Evolutionary conservation across 2,888 invertebrate genomes (phyloP).

Genomic region (Parnassius apollo): DNA sequence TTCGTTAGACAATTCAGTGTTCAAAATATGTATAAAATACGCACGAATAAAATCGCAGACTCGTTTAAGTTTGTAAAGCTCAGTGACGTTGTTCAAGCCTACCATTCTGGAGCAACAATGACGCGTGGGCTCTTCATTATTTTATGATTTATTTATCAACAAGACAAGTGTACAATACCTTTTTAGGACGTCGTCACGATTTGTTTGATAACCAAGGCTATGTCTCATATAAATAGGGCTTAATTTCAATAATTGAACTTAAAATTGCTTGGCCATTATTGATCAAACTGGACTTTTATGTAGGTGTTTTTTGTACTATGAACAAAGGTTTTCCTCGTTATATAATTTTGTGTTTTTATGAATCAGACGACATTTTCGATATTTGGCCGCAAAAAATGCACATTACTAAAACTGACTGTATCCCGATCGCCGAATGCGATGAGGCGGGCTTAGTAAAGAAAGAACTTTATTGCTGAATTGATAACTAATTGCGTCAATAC

Average conservation of each 20-base stretch:
- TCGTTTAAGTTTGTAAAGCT: neutral
- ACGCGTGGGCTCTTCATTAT: constrained; percentile 14
- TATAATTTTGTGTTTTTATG: too few relatives aligned
- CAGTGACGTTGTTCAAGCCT: neutral
- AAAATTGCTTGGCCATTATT: too few relatives aligned
- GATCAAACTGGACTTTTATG: too few relatives aligned
- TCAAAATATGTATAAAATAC: neutral
- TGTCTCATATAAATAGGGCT: too few relatives aligned
- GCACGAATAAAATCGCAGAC: neutral
- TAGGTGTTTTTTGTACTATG: too few relatives aligned
- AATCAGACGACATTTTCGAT: too few relatives aligned
- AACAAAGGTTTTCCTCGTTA: too few relatives aligned
- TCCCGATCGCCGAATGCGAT: constrained; percentile 12
- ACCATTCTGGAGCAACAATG: constrained; percentile 12
- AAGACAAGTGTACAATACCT: constrained; percentile 12
- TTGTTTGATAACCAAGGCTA: too few relatives aligned
- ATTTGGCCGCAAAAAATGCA: too few relatives aligned
- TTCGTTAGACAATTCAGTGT: too few relatives aligned
- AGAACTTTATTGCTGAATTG: constrained; percentile 6
- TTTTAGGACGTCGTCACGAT: constrained; percentile 5
- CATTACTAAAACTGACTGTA: neutral
- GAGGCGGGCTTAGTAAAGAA: constrained; percentile 5
- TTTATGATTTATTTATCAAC: constrained; percentile 7
- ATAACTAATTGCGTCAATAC: constrained; percentile 20
- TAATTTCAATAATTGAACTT: too few relatives aligned